phyloP scores from a whole-genome alignment of 2,113 vertebrate species.

The Anser brachyrhynchus region DNA sequence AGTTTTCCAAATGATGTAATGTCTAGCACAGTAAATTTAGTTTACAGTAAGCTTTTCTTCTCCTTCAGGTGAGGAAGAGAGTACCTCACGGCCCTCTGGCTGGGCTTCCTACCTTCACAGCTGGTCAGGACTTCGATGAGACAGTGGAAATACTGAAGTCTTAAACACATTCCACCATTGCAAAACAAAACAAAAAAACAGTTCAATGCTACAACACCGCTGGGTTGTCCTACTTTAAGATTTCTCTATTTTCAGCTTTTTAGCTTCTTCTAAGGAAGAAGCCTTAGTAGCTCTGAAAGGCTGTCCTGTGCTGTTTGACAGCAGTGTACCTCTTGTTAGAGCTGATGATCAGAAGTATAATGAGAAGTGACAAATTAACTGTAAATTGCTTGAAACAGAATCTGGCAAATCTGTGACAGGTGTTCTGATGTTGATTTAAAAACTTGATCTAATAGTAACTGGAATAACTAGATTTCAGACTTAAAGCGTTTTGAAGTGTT shows the following conservation, averaged over 20 bases:
- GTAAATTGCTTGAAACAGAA: neutral
- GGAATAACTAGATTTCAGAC: slow-evolving; percentile 5
- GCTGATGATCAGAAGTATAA: neutral
- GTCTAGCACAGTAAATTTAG: neutral
- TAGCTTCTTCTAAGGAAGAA: neutral
- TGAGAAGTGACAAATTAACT: neutral
- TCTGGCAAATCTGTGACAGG: neutral
- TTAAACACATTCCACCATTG: slow-evolving; percentile 48
- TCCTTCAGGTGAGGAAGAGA: slow-evolving; percentile 88
- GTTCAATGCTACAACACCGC: too few relatives aligned
- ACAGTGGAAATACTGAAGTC: neutral
- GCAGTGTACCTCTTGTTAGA: neutral
- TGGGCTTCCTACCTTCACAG: slow-evolving; percentile 98
- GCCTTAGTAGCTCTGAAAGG: neutral
- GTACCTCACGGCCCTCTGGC: slow-evolving; percentile 81
- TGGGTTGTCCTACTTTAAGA: too few relatives aligned
- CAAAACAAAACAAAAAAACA: neutral
- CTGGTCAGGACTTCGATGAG: slow-evolving; percentile 95
- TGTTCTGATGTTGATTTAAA: neutral
- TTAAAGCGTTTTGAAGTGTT: slow-evolving; percentile 28
- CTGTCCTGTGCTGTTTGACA: neutral
- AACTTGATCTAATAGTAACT: slow-evolving; percentile 10
- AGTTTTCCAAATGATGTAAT: neutral
- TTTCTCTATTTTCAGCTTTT: slow-evolving; percentile 9
- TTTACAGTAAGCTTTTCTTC: neutral